A percentile compares a stretch with the other conserved stretches of the same genome.
phyloP scores from a whole-genome alignment of 2,888 invertebrate species.

The Rhopalosiphum nymphaeae region DNA sequence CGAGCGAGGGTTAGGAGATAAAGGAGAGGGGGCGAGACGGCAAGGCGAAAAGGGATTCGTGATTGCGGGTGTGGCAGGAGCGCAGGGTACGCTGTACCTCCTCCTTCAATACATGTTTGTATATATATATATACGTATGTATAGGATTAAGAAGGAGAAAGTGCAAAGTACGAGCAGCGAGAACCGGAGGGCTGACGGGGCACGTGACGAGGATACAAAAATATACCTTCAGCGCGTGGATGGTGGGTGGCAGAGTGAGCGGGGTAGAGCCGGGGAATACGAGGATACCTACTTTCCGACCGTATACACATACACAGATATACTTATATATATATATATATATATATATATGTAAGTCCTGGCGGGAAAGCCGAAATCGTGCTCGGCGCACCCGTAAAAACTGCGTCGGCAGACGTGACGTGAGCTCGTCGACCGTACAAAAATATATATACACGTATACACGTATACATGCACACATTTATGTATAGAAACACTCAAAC shows the following conservation, averaged over 20 bases:
- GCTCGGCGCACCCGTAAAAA: constrained; percentile 61
- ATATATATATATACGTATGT: neutral
- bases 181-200: constrained; percentile 62
- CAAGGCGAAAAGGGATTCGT: constrained; percentile 58
- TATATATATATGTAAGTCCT: constrained; percentile 43
- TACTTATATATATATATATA: neutral
- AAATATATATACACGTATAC: neutral
- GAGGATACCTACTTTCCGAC: constrained; percentile 12
- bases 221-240: constrained; percentile 20
- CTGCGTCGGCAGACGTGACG: constrained; percentile 62
- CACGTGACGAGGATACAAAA: constrained; percentile 63
- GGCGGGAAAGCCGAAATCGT: constrained; percentile 60
- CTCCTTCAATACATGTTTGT: neutral
- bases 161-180: constrained; percentile 57
- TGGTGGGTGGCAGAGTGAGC: neutral
- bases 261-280: neutral
- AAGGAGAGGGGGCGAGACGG: neutral
- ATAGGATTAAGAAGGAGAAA: constrained; percentile 62
- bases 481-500: neutral
- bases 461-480: neutral
- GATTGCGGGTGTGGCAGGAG: constrained; percentile 56
- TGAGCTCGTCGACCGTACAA: neutral
- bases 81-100: neutral
- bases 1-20: neutral
- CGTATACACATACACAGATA: neutral